Percentiles rank a stretch among this genome's conserved stretches.
Evolutionary conservation across 2,888 invertebrate species (phyloP).

Genomic region (Platycheirus albimanus): DNA sequence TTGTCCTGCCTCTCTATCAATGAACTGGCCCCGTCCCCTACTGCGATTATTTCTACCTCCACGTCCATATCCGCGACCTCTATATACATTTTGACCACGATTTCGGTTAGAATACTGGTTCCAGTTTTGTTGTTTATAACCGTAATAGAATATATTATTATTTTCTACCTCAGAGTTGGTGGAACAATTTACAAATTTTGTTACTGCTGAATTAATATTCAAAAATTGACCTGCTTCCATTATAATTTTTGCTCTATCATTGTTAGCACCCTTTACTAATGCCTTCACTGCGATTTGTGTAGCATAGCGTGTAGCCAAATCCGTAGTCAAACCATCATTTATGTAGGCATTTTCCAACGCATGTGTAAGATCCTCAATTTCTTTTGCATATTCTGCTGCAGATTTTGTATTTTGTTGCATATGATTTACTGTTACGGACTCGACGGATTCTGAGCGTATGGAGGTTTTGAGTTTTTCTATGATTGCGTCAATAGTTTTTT

Average conservation of each 20-base stretch:
- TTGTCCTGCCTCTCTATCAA: neutral
- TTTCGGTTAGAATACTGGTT: neutral
- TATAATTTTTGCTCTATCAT: neutral
- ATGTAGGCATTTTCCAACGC: constrained; percentile 4
- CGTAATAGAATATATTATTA: constrained; percentile 8
- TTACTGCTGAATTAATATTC: constrained; percentile 9
- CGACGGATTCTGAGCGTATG: constrained; percentile 4
- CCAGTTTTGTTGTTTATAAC: neutral
- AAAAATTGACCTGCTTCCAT: constrained; percentile 7
- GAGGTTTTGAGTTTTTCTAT: neutral
- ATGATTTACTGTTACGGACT: constrained; percentile 3
- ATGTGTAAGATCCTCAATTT: constrained; percentile 2
- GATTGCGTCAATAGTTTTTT: constrained; percentile 1
- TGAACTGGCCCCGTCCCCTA: neutral
- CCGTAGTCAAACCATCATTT: constrained; percentile 7
- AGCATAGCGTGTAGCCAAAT: constrained; percentile 9
- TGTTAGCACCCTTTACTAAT: constrained; percentile 3
- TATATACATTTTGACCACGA: constrained; percentile 10
- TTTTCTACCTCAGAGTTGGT: neutral
- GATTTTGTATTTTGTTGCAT: constrained; percentile 11
- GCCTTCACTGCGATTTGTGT: constrained; percentile 7
- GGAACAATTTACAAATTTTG: constrained; percentile 5
- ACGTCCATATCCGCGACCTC: constrained; percentile 5
- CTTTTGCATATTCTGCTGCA: constrained; percentile 6
- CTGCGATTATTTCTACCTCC: constrained; percentile 6